Percentiles rank a stretch among this genome's conserved stretches.
Evolutionary conservation across 1,140 invertebrate species (phyloP).

Genomic region (Drosophila malerkotliana): DNA sequence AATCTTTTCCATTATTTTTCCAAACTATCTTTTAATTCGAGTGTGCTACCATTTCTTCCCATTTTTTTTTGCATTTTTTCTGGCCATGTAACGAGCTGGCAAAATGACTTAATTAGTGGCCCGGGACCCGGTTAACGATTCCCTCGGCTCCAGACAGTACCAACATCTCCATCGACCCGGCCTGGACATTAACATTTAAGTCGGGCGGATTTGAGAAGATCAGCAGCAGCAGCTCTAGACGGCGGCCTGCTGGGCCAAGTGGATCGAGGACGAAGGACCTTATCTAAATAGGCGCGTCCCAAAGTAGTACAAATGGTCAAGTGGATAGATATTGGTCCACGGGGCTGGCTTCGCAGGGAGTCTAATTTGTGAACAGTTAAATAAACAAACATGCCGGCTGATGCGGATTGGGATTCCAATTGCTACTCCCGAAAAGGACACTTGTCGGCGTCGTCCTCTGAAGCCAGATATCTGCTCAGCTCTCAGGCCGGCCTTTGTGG

Average conservation of each 20-base stretch:
- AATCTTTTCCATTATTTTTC: background rate
- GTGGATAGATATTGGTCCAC: conserved; percentile 53
- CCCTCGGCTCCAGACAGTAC: conserved; percentile 15
- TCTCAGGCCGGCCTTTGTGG: conserved; percentile 24
- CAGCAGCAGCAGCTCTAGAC: background rate
- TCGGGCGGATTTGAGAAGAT: conserved; percentile 27
- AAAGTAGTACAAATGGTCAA: conserved; percentile 78
- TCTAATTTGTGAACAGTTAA: conserved; percentile 82
- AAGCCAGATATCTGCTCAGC: conserved; percentile 25
- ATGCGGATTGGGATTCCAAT: conserved; percentile 9
- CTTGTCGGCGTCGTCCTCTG: conserved; percentile 56
- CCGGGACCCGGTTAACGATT: conserved; percentile 10
- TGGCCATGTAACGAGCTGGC: conserved; percentile 69
- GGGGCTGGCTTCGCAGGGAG: conserved; percentile 24
- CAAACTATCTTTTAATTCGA: background rate
- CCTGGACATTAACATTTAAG: conserved; percentile 48
- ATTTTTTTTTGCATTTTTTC: background rate
- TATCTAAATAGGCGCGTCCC: conserved; percentile 82
- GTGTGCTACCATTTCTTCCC: conserved; percentile 25
- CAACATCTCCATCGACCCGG: conserved; percentile 31
- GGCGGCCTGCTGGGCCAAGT: conserved; percentile 30
- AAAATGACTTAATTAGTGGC: conserved; percentile 78
- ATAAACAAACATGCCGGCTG: conserved; percentile 72
- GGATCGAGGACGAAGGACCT: conserved; percentile 25
- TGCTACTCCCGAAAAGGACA: conserved; percentile 27